Evolutionary conservation across 2,113 vertebrate genomes (phyloP).

Genomic region (Monopterus albus): DNA sequence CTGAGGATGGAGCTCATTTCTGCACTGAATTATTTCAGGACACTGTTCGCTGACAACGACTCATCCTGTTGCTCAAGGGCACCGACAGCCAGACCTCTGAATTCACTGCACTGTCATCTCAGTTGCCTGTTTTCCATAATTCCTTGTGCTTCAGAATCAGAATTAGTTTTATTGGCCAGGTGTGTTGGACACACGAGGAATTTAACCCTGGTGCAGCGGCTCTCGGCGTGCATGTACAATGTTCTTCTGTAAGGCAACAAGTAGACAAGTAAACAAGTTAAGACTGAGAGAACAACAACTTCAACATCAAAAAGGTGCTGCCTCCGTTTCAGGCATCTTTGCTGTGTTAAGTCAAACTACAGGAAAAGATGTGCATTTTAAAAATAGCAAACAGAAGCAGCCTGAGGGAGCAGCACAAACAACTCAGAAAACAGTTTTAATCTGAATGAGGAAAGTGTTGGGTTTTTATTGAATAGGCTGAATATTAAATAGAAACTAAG

Average conservation of each 20-base stretch:
- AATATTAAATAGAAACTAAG: no score
- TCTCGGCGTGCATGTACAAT: no score
- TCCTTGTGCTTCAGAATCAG: neutral
- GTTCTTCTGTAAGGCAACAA: no score
- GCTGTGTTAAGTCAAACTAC: slow-evolving; percentile 17
- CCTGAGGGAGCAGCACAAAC: slow-evolving; percentile 2
- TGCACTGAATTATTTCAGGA: slow-evolving; percentile 6
- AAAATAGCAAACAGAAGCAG: slow-evolving; percentile 18
- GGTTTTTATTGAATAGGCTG: no score
- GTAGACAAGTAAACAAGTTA: no score
- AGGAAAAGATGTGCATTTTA: slow-evolving; percentile 19
- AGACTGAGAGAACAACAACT: no score
- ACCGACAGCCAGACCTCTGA: neutral
- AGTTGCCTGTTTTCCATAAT: neutral
- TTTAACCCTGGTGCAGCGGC: no score
- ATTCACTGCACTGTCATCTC: neutral
- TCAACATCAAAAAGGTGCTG: neutral
- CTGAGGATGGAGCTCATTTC: neutral
- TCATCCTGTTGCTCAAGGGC: slow-evolving; percentile 3
- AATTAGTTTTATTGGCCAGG: no score
- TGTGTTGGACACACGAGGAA: no score
- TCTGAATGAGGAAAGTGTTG: neutral
- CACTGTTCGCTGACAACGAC: slow-evolving; percentile 14
- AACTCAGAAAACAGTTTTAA: no score
- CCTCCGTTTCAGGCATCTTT: neutral